Percentiles rank a stretch among this genome's conserved stretches.
These are phyloP conservation scores for Pachymerium ferrugineum DNA, from an alignment of 2,888 invertebrate species.

Conservation along the genomic window DNA sequence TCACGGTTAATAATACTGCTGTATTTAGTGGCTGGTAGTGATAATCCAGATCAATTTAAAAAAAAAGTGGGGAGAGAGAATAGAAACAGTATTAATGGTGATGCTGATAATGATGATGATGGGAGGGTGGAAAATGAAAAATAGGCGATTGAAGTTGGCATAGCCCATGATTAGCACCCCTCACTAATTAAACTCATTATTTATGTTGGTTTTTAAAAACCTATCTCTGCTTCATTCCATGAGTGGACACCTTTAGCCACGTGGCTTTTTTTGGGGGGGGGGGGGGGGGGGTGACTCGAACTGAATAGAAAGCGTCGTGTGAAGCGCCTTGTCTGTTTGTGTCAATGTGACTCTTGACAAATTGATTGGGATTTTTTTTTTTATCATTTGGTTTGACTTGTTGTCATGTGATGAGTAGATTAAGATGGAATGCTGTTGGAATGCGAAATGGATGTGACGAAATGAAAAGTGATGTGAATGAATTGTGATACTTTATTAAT, in stretches of 20 bases:
- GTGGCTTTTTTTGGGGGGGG: neutral
- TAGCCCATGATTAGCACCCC: neutral
- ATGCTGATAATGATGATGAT: neutral
- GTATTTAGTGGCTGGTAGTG: too few species aligned
- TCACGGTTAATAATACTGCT: too few species aligned
- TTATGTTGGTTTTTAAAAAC: neutral
- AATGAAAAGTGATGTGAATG: too few species aligned
- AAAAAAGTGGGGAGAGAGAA: too few species aligned
- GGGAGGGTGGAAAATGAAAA: neutral
- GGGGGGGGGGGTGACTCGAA: neutral
- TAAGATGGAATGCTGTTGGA: too few species aligned
- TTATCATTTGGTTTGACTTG: neutral
- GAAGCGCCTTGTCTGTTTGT: neutral
- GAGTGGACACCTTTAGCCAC: neutral
- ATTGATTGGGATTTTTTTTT: neutral
- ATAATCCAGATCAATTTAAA: too few species aligned
- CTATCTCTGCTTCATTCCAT: neutral
- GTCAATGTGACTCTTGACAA: neutral
- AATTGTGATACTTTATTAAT: too few species aligned
- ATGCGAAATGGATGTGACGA: too few species aligned
- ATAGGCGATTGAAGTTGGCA: neutral
- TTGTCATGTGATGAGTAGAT: neutral
- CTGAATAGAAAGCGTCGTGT: neutral
- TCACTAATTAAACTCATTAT: slow-evolving; percentile 13
- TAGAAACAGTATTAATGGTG: too few species aligned